Evolutionary conservation across 2,888 invertebrate species (phyloP).

Genomic region (Eupithecia abbreviata): DNA sequence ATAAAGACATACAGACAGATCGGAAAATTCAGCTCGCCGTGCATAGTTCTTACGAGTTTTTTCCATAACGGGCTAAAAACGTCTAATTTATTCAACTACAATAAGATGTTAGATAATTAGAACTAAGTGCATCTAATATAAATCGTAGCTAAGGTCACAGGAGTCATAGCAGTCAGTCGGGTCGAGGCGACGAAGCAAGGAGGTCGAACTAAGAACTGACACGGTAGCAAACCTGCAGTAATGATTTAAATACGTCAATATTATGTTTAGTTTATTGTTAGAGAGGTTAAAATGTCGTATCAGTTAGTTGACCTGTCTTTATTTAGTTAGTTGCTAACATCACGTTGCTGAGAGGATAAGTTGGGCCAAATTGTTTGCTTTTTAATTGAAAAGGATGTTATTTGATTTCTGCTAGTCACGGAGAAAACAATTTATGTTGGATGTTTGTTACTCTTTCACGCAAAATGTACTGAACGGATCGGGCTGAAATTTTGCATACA

Average conservation of each 20-base stretch:
- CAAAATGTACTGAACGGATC: too few species aligned
- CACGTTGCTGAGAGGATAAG: not conserved
- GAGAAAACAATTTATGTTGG: too few species aligned
- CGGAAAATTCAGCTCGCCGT: too few species aligned
- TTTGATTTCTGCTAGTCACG: too few species aligned
- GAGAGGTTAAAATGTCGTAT: not conserved
- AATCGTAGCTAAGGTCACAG: constrained; percentile 50
- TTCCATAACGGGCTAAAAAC: too few species aligned
- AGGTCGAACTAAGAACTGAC: constrained; percentile 37
- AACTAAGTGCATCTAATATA: constrained; percentile 30
- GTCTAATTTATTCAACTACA: not conserved
- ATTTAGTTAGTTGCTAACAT: not conserved
- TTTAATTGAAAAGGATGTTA: not conserved
- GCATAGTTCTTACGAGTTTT: too few species aligned
- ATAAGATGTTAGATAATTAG: not conserved
- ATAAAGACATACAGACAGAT: too few species aligned
- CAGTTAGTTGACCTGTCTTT: not conserved
- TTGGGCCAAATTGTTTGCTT: not conserved
- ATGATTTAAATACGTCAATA: not conserved
- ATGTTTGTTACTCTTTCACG: too few species aligned
- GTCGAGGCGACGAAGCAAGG: constrained; percentile 43
- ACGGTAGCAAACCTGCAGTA: constrained; percentile 9
- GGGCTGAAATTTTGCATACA: too few species aligned
- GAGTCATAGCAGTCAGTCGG: constrained; percentile 52
- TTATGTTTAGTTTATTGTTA: not conserved